phyloP scores from a whole-genome alignment of 2,113 vertebrate genomes.

The Enhydra lutris region DNA sequence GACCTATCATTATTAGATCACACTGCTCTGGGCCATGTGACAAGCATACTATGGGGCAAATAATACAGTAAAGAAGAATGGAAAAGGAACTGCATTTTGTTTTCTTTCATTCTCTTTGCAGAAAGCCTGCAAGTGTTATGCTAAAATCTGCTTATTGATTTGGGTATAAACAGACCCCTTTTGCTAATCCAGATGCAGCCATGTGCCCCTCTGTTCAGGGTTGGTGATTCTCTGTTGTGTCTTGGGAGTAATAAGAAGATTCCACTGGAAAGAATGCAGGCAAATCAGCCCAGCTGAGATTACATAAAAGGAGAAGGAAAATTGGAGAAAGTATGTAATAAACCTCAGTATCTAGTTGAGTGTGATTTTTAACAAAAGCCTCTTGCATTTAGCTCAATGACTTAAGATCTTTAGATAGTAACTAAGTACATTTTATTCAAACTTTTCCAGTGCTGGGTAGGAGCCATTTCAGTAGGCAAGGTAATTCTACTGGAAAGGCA shows the following conservation, averaged over 20 bases:
- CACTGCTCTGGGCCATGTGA: conserved; percentile 55
- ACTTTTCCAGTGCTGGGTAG: conserved; percentile 53
- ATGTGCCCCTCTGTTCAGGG: conserved; percentile 4
- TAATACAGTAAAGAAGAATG: conserved; percentile 68
- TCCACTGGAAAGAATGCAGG: conserved; percentile 54
- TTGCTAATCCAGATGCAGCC: conserved; percentile 73
- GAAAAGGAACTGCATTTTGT: conserved; percentile 53
- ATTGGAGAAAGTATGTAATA: conserved; percentile 68
- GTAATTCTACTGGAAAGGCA: conserved; percentile 70
- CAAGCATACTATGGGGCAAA: conserved; percentile 54
- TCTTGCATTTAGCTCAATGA: conserved; percentile 66
- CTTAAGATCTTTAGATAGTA: conserved; percentile 68
- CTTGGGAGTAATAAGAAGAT: conserved; percentile 66
- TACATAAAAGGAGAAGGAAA: conserved; percentile 62
- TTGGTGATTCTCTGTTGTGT: conserved; percentile 67
- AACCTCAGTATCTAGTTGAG: conserved; percentile 57
- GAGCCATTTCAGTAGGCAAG: conserved; percentile 62
- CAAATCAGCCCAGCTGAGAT: conserved; percentile 71
- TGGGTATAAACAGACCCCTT: conserved; percentile 65
- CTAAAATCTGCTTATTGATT: conserved; percentile 74
- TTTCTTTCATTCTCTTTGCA: conserved; percentile 64
- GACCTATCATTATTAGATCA: conserved; percentile 69
- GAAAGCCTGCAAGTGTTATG: conserved; percentile 63
- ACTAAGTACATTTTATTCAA: conserved; percentile 67
- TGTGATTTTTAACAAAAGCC: conserved; percentile 73